Base-by-base conservation (phyloP, 1,140 invertebrate genomes). In the Euborellia annulipes region DNA sequence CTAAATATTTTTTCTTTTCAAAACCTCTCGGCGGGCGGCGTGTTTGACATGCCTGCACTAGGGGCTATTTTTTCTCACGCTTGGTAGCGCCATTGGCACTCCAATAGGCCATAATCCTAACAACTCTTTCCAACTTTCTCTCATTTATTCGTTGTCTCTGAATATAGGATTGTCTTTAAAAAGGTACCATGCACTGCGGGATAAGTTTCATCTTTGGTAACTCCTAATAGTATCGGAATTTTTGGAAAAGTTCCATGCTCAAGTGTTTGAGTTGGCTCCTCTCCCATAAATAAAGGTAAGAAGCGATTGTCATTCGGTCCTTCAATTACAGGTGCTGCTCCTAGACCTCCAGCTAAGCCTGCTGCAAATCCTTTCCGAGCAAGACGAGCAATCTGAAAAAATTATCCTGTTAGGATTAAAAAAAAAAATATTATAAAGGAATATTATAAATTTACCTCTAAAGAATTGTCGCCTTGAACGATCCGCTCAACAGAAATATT, bases 191-290 rank as follows among this genome's bases (percentile, higher is more conserved):
- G 64, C 18, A 77, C 63, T 19, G 73, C 73, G 16, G 62, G 59
- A 16, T 73, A 71, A 0, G 79, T 81, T 61, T 83, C 80, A 34
- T 80, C 72, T 20, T 74, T 77, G 1, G 73, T 72, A 2, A 81
- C 75, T 2, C 80, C 81, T 0, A 73, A 81, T 0, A 85, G 62
- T 43, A 85, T 53, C 0, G 80, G 79, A 17, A 78, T 69, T 0
- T 66, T 62, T 11, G 71, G 70, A 47, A 69, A 64, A 13, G 67
- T 57, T 13, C 62, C 63, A 4, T 63, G 58, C 23, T 66, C 64
- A n/a, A 83, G 19, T 8, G 20, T n/a, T 16, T 46, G 38, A 8
- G 30, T 14, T 13, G 48, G 48, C 9, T 21, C 14, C 18, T 40
- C 32, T 14, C 14, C 8, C 11, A 50, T 17, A 23, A 50, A 46